phyloP scores from a whole-genome alignment of 2,888 invertebrate species.

The Aspidiotus destructor region DNA sequence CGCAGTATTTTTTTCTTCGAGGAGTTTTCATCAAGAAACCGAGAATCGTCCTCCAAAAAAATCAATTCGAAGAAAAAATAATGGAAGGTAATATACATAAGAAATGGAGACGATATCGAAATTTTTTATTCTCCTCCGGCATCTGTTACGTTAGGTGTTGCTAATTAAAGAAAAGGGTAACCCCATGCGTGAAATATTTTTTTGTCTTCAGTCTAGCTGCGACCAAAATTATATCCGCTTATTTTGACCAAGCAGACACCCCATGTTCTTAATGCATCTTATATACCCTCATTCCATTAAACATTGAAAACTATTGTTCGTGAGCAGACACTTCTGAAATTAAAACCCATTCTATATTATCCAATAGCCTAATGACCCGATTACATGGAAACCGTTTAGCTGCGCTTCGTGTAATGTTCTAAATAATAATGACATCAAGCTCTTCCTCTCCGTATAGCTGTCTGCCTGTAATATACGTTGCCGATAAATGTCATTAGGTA shows the following conservation, averaged over 20 bases:
- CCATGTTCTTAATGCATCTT: conserved; percentile 21
- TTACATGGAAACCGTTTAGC: conserved; percentile 26
- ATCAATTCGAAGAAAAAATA: conserved; percentile 1
- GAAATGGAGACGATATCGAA: conserved; percentile 2
- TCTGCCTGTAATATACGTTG: conserved; percentile 14
- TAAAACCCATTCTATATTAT: conserved; percentile 23
- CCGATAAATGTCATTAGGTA: conserved; percentile 12
- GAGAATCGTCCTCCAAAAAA: not conserved
- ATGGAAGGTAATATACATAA: not conserved
- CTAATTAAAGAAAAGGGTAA: conserved; percentile 19
- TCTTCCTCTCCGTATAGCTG: not conserved
- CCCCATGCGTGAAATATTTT: conserved; percentile 15
- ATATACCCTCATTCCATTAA: conserved; percentile 3
- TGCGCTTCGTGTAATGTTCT: conserved; percentile 12
- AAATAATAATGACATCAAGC: conserved; percentile 28
- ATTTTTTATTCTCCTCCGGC: conserved; percentile 17
- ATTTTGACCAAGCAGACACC: conserved; percentile 16
- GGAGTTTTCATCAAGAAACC: no score
- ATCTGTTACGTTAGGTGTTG: conserved; percentile 26
- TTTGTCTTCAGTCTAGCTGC: conserved; percentile 19
- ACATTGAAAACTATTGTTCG: conserved; percentile 15
- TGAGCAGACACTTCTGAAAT: conserved; percentile 11
- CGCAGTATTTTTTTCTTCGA: no score
- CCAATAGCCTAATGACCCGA: conserved; percentile 15
- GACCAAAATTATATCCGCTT: conserved; percentile 23